Evolutionary conservation across 1,140 invertebrate species (phyloP).

Genomic region (Diachasma alloeum): DNA sequence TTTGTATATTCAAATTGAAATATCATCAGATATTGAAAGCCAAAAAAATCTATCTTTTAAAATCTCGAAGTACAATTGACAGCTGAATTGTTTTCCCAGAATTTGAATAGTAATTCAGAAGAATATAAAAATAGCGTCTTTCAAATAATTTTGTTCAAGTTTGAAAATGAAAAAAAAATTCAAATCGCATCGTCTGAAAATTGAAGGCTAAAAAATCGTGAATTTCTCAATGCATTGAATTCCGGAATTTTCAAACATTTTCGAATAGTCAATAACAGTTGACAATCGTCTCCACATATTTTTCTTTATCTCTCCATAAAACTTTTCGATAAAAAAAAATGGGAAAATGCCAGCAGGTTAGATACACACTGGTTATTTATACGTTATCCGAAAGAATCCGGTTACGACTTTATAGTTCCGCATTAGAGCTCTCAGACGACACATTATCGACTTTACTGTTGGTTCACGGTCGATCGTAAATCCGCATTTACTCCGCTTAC

Average conservation of each 20-base stretch:
- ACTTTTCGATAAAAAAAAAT: neutral
- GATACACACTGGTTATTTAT: neutral
- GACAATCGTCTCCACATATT: neutral
- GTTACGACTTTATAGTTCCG: constrained; percentile 54
- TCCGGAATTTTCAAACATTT: neutral
- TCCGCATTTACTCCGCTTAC: constrained; percentile 13
- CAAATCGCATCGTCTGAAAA: too few relatives aligned
- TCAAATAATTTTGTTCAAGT: too few relatives aligned
- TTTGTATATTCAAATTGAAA: too few relatives aligned
- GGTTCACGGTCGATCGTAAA: constrained; percentile 35
- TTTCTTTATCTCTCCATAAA: constrained; percentile 3
- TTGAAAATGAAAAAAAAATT: too few relatives aligned
- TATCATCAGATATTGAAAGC: too few relatives aligned
- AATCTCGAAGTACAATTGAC: too few relatives aligned
- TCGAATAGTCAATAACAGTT: neutral
- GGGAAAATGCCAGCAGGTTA: neutral
- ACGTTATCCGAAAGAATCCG: constrained; percentile 9
- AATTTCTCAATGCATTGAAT: neutral
- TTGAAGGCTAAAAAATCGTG: too few relatives aligned
- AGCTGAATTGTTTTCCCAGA: neutral
- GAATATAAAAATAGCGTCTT: too few relatives aligned
- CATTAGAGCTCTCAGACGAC: constrained; percentile 47
- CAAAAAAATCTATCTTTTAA: too few relatives aligned
- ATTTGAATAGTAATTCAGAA: neutral
- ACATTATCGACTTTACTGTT: constrained; percentile 43